Evolutionary conservation across 2,888 invertebrate species (phyloP), one percentile per base, ranked within the genome.

Genomic region (Zaprionus obscuricornis): DNA sequence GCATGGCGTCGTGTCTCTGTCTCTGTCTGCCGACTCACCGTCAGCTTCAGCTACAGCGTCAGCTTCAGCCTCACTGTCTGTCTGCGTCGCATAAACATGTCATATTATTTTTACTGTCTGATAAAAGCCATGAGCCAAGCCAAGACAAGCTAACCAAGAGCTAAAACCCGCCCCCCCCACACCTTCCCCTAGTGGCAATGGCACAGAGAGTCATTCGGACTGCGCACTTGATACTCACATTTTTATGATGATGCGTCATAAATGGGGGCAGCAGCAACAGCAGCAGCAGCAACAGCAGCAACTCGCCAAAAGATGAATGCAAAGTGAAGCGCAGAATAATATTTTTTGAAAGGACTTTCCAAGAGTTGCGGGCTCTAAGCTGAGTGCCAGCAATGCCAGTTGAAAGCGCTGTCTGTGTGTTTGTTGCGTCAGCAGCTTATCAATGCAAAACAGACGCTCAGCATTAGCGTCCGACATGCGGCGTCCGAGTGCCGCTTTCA

Each of bases 401-500:
- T 4, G 16, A 34, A 18, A 22, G 22, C 16, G 8, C 8, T 7
- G 34, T 2, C 29, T n/a, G n/a, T 4, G 14, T 46, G 34, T 40
- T 50, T 45, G 27, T 43, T 46, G 51, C 55, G 46, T 43, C 42
- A 60, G n/a, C n/a, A n/a, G 84, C 84, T 84, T 84, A 84, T 84
- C 84, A 84, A 85, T 85, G 84, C 84, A 84, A 85, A 85, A 71
- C 84, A 84, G 84, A 84, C 84, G 74, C 66, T 75, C 16, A 52
- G 74, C 76, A 85, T 71, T 68, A 66, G 64, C 74, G n/a, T n/a
- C n/a, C n/a, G n/a, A n/a, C n/a, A n/a, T n/a, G n/a, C 10, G 26
- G 4, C 17, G 40, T 24, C 58, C 33, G 40, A 29, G 29, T 37
- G 16, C 39, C 7, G 43, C 43, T 33, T 40, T 18, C 10, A 37